Evolutionary conservation across 2,797 vertebrate species (phyloP).

Genomic region (Rachycentron canadum): DNA sequence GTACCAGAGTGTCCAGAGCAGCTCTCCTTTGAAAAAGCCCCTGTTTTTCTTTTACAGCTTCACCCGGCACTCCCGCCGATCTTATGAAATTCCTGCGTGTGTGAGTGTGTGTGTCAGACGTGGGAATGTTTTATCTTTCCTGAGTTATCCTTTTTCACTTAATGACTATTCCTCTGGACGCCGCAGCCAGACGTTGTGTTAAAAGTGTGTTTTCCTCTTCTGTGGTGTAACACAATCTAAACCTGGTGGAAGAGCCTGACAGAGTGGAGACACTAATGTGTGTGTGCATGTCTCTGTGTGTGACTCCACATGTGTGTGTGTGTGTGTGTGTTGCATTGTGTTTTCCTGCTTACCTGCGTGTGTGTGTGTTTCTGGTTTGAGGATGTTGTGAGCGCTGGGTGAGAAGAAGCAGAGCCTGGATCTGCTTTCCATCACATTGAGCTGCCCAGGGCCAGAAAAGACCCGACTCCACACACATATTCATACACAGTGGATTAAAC

Average conservation of each 20-base stretch:
- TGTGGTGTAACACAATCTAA: conserved; percentile 77
- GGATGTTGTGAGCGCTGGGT: conserved; percentile 74
- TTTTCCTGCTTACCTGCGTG: conserved; percentile 58
- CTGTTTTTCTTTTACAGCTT: conserved; percentile 68
- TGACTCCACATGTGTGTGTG: conserved; percentile 27
- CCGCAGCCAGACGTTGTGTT: conserved; percentile 76
- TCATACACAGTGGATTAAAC: conserved; percentile 60
- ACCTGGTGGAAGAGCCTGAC: conserved; percentile 68
- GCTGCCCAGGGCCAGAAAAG: conserved; percentile 73
- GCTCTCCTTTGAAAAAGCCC: conserved; percentile 59
- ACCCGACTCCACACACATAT: conserved; percentile 51
- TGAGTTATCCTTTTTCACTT: conserved; percentile 79
- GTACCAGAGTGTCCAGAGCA: conserved; percentile 60
- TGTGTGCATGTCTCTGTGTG: conserved; percentile 46
- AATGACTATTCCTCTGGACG: conserved; percentile 76
- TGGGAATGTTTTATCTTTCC: conserved; percentile 79
- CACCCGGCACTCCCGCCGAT: conserved; percentile 54
- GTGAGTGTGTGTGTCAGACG: conserved; percentile 36
- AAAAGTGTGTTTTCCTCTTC: conserved; percentile 70
- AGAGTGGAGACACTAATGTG: conserved; percentile 61
- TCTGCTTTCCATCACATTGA: conserved; percentile 85
- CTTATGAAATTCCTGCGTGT: conserved; percentile 64
- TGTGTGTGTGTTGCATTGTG: conserved; percentile 42
- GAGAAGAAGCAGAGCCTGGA: conserved; percentile 80
- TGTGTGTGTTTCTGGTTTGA: conserved; percentile 61